These are phyloP conservation scores for Lissonota sp. DNA, from an alignment of 2,888 invertebrate species.

Conservation along the genomic window DNA sequence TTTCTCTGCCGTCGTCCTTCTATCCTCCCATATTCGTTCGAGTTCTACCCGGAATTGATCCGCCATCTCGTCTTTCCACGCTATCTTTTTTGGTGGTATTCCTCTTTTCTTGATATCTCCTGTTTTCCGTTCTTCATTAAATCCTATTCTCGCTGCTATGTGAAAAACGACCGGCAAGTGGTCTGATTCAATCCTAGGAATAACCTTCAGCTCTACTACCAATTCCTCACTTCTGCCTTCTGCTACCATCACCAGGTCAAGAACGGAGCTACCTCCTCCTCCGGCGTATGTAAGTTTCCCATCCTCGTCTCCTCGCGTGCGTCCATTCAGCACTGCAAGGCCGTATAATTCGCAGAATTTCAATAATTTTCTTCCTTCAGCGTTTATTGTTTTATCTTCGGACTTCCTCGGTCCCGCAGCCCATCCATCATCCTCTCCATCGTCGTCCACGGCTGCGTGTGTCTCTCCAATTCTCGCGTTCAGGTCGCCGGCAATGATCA, in stretches of 20 bases:
- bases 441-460: background rate
- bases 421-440: background rate
- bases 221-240: background rate
- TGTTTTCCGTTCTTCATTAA: background rate
- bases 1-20: background rate
- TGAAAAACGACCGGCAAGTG: background rate
- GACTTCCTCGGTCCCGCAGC: background rate
- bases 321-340: background rate
- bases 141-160: background rate
- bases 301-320: background rate
- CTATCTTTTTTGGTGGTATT: background rate
- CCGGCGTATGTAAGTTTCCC: slow-evolving; percentile 9
- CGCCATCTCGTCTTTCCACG: background rate
- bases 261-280: background rate
- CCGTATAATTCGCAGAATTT: background rate
- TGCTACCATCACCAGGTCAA: background rate
- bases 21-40: background rate
- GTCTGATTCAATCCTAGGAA: background rate
- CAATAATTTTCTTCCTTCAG: background rate
- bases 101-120: background rate
- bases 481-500: slow-evolving; percentile 28
- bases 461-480: slow-evolving; percentile 16
- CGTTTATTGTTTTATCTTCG: background rate
- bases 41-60: background rate
- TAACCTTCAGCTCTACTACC: background rate